These are phyloP conservation scores for Galleria mellonella DNA, from an alignment of 1,140 invertebrate species.

Conservation along the genomic window DNA sequence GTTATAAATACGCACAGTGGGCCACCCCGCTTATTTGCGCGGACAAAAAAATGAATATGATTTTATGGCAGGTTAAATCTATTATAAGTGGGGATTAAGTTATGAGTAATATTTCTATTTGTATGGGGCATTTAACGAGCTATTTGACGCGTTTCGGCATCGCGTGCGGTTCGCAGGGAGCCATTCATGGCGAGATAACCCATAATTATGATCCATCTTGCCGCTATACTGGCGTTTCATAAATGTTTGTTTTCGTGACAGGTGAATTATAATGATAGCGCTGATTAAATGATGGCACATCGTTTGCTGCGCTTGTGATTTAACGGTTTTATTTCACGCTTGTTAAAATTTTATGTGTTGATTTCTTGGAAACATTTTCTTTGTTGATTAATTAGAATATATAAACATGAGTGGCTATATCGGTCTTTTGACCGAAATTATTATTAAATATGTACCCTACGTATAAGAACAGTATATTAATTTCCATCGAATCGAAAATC, in stretches of 20 bases:
- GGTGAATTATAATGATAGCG: conserved; percentile 35
- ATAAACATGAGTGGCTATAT: not conserved
- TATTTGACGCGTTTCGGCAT: conserved; percentile 62
- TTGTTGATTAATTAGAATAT: conserved; percentile 12
- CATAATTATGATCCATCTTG: conserved; percentile 46
- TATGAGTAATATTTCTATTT: conserved; percentile 69
- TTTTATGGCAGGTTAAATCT: conserved; percentile 71
- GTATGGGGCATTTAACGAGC: conserved; percentile 58
- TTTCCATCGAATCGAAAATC: conserved; percentile 65
- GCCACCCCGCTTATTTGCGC: conserved; percentile 47
- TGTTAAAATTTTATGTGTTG: conserved; percentile 9
- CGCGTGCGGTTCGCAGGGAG: conserved; percentile 40
- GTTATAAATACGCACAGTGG: conserved; percentile 42
- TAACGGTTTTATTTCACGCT: conserved; percentile 9
- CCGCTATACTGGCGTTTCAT: conserved; percentile 23
- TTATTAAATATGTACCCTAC: conserved; percentile 29
- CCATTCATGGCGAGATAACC: conserved; percentile 24
- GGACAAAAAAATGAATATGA: conserved; percentile 58
- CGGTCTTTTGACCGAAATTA: too few relatives aligned
- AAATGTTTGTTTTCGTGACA: conserved; percentile 52
- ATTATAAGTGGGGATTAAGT: conserved; percentile 69
- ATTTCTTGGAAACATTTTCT: conserved; percentile 7
- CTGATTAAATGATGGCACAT: conserved; percentile 18
- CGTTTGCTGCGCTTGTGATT: conserved; percentile 12
- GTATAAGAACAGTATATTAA: conserved; percentile 41